Base-by-base conservation (phyloP, 1,140 invertebrate genomes). In the Drosophila mojavensis region DNA sequence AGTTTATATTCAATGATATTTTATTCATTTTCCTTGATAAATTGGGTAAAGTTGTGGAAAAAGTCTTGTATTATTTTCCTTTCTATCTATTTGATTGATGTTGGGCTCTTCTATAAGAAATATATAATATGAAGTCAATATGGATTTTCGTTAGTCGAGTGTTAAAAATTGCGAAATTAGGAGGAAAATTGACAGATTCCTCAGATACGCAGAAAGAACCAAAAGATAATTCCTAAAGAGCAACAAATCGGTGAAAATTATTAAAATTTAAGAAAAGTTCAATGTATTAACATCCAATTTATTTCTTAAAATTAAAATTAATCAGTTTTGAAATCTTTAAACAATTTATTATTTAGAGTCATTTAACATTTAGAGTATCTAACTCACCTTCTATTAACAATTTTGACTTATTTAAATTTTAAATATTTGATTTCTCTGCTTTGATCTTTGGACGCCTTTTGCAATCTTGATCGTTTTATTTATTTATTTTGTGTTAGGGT, bases 301-400 rank as follows among this genome's bases (percentile, higher is more conserved):
- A 5, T 30, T 30, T 30, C 28, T 30, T 30, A 6, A 30, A 1
- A 36, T 30, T 53, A n/a, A 30, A 17, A 3, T 3, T 53, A 10
- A 13, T 3, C 11, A 39, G 11, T 39, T 24, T 26, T 6, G 0
- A 10, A 28, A 58, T 5, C 6, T 30, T 43, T 28, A 1, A 28
- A 1, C 2, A 30, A 30, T 51, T 26, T 13, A 13, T 30, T 51
- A 26, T 26, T 55, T 6, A 17, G 20, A 24, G 1, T 24, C 1
- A 24, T 24, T 24, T 24, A 24, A 24, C 3, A 24, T 24, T 24
- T 24, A 24, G 20, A 28, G 5, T 6, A 15, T 7, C 5, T n/a
- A 47, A 58, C 68, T 71, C 56, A 72, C 69, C 63, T 66, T 66
- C 11, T 58, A 15, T 13, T 54, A 13, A 30, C 15, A 15, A 45